Base-by-base conservation (phyloP, 2,888 invertebrate genomes). In the Taenaris catops region DNA sequence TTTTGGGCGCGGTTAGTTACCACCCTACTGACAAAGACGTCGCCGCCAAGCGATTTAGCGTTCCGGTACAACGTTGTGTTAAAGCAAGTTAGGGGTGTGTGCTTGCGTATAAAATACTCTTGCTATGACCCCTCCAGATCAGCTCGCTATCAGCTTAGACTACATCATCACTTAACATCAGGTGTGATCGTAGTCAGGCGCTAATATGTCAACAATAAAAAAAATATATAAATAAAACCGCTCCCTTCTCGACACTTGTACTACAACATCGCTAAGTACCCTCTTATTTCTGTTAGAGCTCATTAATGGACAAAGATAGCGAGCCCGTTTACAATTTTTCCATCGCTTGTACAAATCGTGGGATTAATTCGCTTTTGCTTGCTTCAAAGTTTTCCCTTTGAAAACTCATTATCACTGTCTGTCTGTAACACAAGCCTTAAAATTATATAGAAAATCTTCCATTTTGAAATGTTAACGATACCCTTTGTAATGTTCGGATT, bases 251-350 rank as follows among this genome's bases (percentile, higher is more conserved):
- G n/a, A 41, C 2, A 27, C 48, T 68, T 64, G 40, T 1, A 32
- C 64, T 59, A 48, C 7, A 5, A 28, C 17, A 41, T 48, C 17
- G 18, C 26, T 49, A 50, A 49, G 53, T 48, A 56, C 58, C 63
- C 56, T 46, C 58, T 59, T 58, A 72, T 75, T 72, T 71, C 60
- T 63, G 67, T 68, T 65, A 67, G 58, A 49, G 51, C 52, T 63
- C 62, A 63, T 63, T 71, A 69, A 73, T 63, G 63, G 54, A 48
- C 33, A 34, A 25, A 25, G 32, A 32, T 24, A 17, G 11, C 24
- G 11, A 10, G 24, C 17, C 8, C 32, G 32, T 25, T 32, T 11
- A 32, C 32, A 32, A 32, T 32, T 32, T 32, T 32, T 32, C 25
- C 24, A 25, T 24, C 4, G 23, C 27, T 24, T 24, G 18, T 34